These are phyloP conservation scores for Thamnophis sirtalis DNA, from an alignment of 2,113 vertebrate genomes.

Conservation along the genomic window DNA sequence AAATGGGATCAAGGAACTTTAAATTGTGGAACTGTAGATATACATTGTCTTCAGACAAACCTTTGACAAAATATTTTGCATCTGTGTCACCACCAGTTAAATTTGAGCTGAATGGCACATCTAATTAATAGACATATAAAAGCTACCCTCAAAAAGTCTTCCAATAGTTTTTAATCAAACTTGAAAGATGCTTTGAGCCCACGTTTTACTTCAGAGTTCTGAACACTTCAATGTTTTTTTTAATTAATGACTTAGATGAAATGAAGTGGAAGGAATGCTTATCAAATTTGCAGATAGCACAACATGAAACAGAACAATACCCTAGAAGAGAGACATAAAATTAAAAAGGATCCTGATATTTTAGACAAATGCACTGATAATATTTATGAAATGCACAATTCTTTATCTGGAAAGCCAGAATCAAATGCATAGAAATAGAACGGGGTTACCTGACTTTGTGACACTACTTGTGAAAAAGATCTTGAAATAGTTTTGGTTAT, in stretches of 20 bases:
- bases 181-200: neutral
- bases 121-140: neutral
- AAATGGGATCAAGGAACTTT: neutral
- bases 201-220: neutral
- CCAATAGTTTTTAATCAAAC: neutral
- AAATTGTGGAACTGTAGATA: neutral
- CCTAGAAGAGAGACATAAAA: neutral
- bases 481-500: neutral
- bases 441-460: neutral
- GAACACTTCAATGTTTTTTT: neutral
- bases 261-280: neutral
- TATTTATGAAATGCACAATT: neutral
- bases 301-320: neutral
- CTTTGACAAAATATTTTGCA: neutral
- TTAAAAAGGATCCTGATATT: neutral
- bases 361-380: neutral
- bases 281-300: neutral
- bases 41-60: neutral
- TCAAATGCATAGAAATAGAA: neutral
- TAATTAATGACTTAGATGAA: neutral
- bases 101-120: neutral
- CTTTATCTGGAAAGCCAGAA: neutral
- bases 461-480: neutral
- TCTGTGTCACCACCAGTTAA: neutral
- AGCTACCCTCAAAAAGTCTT: neutral